phyloP scores from a whole-genome alignment of 2,113 vertebrate species.

The Orcinus orca region DNA sequence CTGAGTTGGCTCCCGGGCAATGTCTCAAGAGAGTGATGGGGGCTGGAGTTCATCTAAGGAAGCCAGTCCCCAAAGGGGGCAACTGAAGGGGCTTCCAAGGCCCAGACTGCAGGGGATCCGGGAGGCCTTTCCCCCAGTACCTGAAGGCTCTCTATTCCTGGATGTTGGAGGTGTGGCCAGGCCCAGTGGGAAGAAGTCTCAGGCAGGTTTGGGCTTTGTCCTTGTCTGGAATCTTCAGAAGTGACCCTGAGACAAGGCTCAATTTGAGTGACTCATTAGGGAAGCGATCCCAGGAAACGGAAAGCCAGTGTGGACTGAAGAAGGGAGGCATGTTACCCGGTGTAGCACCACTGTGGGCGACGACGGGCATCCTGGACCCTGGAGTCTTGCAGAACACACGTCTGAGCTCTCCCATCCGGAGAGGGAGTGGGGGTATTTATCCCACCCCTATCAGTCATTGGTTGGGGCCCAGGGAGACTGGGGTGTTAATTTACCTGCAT shows the following conservation, averaged over 20 bases:
- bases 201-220: not conserved
- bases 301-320: not conserved
- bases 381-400: accelerated
- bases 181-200: too few relatives aligned
- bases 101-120: not conserved
- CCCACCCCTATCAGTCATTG: not conserved
- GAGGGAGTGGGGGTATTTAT: not conserved
- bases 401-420: not conserved
- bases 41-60: not conserved
- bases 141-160: not conserved
- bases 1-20: not conserved
- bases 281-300: not conserved
- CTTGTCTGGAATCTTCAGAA: not conserved
- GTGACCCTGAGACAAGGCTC: not conserved
- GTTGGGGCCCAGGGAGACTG: not conserved
- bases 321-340: not conserved
- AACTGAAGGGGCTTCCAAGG: not conserved
- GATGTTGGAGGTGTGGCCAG: not conserved
- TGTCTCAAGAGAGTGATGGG: not conserved
- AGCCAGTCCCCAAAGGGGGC: not conserved
- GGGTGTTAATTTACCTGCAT: not conserved
- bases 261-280: too few relatives aligned
- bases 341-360: not conserved
- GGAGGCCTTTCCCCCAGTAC: not conserved
- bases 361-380: not conserved